These are phyloP conservation scores for Lordiphosa clarofinis DNA, from an alignment of 1,140 invertebrate genomes.

Conservation along the genomic window DNA sequence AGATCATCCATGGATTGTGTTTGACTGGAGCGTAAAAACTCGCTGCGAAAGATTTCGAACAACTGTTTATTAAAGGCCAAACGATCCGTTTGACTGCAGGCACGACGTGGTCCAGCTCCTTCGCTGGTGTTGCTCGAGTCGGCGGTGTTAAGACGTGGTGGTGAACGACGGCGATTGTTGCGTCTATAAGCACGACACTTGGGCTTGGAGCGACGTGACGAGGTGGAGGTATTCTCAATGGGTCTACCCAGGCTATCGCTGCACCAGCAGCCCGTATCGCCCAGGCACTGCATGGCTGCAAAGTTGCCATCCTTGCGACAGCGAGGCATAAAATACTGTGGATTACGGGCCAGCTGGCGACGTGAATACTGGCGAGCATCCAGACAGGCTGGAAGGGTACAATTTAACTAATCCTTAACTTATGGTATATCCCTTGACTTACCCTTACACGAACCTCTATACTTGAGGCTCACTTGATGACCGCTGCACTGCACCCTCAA, in stretches of 20 bases:
- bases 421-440: too few species aligned
- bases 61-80: constrained; percentile 90
- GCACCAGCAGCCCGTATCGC: constrained; percentile 87
- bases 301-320: constrained; percentile 91
- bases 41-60: constrained; percentile 89
- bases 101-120: constrained; percentile 44
- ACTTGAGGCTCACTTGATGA: constrained; percentile 84
- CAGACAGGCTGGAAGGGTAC: constrained; percentile 57
- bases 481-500: constrained; percentile 87
- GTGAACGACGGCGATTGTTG: constrained; percentile 79
- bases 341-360: constrained; percentile 66
- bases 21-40: constrained; percentile 83
- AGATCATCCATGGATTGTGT: constrained; percentile 32
- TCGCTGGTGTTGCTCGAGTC: constrained; percentile 16
- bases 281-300: constrained; percentile 90
- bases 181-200: constrained; percentile 82
- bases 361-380: constrained; percentile 67
- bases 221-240: constrained; percentile 86
- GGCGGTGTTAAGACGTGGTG: constrained; percentile 39
- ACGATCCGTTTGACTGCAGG: constrained; percentile 87
- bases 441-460: constrained; percentile 87
- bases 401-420: too few species aligned
- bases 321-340: constrained; percentile 83
- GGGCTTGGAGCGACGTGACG: constrained; percentile 83
- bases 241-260: constrained; percentile 89